Evolutionary conservation across 2,888 invertebrate species (phyloP), one percentile per base, ranked within the genome.

Genomic region (Aelia acuminata): DNA sequence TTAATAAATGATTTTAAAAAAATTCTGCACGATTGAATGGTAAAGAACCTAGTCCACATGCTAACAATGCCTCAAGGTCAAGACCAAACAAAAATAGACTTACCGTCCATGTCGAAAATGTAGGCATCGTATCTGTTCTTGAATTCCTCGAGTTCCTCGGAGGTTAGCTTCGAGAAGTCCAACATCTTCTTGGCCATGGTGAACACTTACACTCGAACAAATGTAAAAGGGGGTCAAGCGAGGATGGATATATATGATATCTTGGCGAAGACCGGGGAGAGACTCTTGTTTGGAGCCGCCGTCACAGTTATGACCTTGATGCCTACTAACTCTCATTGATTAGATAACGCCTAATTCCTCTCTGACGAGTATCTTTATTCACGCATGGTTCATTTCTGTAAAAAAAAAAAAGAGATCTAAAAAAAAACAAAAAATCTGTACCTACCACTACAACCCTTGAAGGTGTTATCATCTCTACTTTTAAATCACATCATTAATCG

Each of bases 41-140:
- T n/a, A n/a, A n/a, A n/a, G n/a, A n/a, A n/a, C n/a, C n/a, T n/a
- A n/a, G n/a, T n/a, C n/a, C n/a, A n/a, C 18, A 18, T 18, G 15
- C 15, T 49, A 15, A 49, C 15, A 49, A 18, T 49, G 18, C 1
- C 5, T 49, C 18, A 49, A 49, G 49, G 5, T 18, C 18, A 15
- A 49, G 11, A 15, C 5, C 49, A 15, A 18, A 49, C 18, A 49
- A 18, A 49, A 4, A 49, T 15, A 43, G 43, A 43, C 85, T 43
- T 86, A 86, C 86, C 86, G 70, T 86, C 86, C 47, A 57, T 63
- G 47, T 86, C 86, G 47, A 86, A 63, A 7, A 86, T 57, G 20
- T 50, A 50, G 18, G 31, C 39, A 39, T 86, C 86, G 35, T 63
- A 86, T 57, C 35, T 86, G 1, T 86, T 26, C 57, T 43, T 86